Conservation (phyloP, 2,113 vertebrate species). For the Nycticorax nycticorax region DNA sequence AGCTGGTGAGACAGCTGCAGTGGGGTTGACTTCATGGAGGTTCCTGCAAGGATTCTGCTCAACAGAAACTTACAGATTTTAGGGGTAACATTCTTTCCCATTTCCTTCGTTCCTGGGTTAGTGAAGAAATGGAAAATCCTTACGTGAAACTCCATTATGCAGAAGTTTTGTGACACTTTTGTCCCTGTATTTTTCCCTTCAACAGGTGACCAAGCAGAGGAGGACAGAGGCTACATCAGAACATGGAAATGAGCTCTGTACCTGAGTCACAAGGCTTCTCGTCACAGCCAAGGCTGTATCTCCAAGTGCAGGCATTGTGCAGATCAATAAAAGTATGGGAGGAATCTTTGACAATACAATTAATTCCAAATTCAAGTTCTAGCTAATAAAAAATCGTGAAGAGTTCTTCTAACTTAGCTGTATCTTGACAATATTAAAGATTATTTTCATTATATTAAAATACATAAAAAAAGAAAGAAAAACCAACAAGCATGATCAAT, state of each 20-base stretch:
- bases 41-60: neutral
- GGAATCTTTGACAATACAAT: neutral
- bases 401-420: conserved; percentile 12
- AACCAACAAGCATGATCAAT: neutral
- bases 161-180: neutral
- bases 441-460: conserved; percentile 22
- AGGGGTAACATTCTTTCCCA: neutral
- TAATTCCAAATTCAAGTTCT: conserved; percentile 16
- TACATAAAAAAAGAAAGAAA: conserved; percentile 12
- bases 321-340: neutral
- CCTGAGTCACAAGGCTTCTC: neutral
- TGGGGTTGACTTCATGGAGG: neutral
- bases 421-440: conserved; percentile 46
- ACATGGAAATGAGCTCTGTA: neutral
- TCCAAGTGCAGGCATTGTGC: neutral
- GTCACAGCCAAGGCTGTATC: neutral
- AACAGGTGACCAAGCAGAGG: neutral
- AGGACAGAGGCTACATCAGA: neutral
- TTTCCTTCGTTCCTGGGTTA: neutral
- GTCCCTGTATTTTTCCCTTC: neutral
- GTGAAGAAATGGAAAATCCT: neutral
- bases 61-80: neutral
- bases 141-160: neutral
- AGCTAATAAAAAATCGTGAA: conserved; percentile 53
- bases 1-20: neutral